Conservation (phyloP, 2,113 vertebrate species). For the Microtus pennsylvanicus region DNA sequence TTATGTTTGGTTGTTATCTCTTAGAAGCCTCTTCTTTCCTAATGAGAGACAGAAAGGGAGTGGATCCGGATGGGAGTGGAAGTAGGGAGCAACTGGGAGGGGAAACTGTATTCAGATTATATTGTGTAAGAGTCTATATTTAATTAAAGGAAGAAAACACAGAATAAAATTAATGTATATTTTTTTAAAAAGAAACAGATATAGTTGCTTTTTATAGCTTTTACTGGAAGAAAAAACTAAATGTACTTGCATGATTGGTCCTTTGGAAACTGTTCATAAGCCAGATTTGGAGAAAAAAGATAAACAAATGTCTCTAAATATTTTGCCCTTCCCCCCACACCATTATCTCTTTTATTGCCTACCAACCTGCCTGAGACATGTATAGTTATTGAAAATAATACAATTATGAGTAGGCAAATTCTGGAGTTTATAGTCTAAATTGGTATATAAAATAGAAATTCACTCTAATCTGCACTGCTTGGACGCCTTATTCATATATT, state of each 20-base stretch:
- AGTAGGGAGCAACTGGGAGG: background rate
- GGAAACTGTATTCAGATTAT: background rate
- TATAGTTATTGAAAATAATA: background rate
- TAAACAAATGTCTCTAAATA: background rate
- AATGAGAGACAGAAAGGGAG: background rate
- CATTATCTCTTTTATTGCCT: background rate
- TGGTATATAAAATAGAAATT: background rate
- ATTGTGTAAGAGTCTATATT: background rate
- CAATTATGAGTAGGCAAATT: background rate
- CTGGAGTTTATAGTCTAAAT: background rate
- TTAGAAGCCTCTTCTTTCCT: background rate
- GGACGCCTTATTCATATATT: background rate
- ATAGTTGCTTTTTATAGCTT: conserved; percentile 42
- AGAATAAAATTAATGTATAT: background rate
- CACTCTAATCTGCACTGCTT: background rate
- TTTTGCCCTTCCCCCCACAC: background rate
- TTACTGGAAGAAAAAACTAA: background rate
- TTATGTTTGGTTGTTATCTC: background rate
- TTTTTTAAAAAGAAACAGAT: background rate
- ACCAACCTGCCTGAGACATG: background rate
- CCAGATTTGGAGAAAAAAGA: background rate
- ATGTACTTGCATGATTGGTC: background rate
- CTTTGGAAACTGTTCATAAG: conserved; percentile 20
- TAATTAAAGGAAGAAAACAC: background rate
- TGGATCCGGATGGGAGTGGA: too few relatives aligned